A percentile compares a stretch with the other conserved stretches of the same genome.
These are phyloP conservation scores for Myripristis jacobus DNA, from an alignment of 2,797 vertebrate species.

Conservation along the genomic window DNA sequence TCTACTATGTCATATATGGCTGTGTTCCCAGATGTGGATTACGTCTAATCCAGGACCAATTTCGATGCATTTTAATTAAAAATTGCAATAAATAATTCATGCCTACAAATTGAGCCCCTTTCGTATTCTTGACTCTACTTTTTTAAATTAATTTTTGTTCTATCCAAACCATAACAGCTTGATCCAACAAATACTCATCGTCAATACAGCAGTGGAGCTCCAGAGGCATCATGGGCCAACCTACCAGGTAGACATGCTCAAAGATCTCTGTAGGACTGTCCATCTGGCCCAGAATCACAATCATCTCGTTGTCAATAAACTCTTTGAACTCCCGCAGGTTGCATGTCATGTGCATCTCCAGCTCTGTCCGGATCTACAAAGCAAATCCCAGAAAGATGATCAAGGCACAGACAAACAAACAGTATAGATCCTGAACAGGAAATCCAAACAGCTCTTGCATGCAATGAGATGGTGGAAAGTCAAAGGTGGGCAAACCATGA, in stretches of 20 bases:
- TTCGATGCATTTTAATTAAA: conserved; percentile 6
- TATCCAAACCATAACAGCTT: neutral
- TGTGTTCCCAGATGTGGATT: conserved; percentile 3
- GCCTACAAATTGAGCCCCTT: no score
- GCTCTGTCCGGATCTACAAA: conserved; percentile 96
- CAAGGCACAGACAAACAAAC: neutral
- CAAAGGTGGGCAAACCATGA: no score
- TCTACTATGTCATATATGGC: neutral
- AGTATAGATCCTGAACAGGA: neutral
- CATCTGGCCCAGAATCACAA: conserved; percentile 98
- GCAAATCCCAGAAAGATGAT: no score
- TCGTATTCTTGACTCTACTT: no score
- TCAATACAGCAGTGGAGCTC: conserved; percentile 75
- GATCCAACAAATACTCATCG: conserved; percentile 84
- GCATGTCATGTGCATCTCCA: conserved; percentile 98
- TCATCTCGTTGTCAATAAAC: conserved; percentile 99
- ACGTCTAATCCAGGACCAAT: neutral
- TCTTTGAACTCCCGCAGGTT: conserved; percentile 97
- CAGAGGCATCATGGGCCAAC: conserved; percentile 53
- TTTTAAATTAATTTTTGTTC: neutral
- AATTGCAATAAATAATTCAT: neutral
- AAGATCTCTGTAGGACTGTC: conserved; percentile 98
- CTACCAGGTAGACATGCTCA: conserved; percentile 95
- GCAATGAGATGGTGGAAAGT: no score
- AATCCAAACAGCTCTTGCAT: neutral